A percentile compares a stretch with the other conserved stretches of the same genome.
These are phyloP conservation scores for Zenarchopterus dispar DNA, from an alignment of 2,797 vertebrate species.

Conservation along the genomic window DNA sequence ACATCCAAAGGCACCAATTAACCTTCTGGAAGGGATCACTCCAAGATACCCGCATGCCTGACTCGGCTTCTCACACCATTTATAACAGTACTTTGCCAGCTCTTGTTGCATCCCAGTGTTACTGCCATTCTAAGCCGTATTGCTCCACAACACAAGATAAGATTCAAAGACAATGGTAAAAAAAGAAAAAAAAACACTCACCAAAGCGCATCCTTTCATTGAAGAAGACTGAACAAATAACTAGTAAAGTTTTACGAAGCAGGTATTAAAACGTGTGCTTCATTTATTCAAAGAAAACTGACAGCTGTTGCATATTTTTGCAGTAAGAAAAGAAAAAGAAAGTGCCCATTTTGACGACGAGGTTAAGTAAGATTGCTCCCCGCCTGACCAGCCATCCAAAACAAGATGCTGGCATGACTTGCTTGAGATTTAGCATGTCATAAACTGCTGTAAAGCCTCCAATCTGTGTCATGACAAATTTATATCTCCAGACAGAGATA, in stretches of 20 bases:
- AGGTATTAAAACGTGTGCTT: background rate
- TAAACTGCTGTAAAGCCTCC: conserved; percentile 86
- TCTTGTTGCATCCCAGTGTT: conserved; percentile 33
- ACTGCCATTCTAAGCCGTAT: conserved; percentile 61
- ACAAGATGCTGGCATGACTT: conserved; percentile 78
- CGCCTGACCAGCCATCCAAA: conserved; percentile 75
- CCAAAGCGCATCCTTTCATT: conserved; percentile 16
- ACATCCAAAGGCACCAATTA: conserved; percentile 80
- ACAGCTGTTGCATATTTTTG: conserved; percentile 4
- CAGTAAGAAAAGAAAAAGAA: conserved; percentile 19
- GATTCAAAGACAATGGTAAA: conserved; percentile 60
- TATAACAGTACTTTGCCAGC: conserved; percentile 69
- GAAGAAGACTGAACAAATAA: conserved; percentile 6
- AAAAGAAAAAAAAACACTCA: conserved; percentile 15
- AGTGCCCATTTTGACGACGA: conserved; percentile 41
- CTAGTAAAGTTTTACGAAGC: conserved; percentile 10
- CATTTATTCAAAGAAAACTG: conserved; percentile 15
- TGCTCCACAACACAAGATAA: conserved; percentile 62
- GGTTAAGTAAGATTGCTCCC: conserved; percentile 60
- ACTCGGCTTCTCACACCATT: conserved; percentile 63
- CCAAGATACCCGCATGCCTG: conserved; percentile 64
- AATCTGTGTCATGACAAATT: conserved; percentile 88
- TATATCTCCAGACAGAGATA: conserved; percentile 87
- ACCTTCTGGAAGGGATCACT: conserved; percentile 76
- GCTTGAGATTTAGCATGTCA: conserved; percentile 86